Evolutionary conservation across 2,113 vertebrate genomes (phyloP).

Genomic region (Corythornis vintsioides): DNA sequence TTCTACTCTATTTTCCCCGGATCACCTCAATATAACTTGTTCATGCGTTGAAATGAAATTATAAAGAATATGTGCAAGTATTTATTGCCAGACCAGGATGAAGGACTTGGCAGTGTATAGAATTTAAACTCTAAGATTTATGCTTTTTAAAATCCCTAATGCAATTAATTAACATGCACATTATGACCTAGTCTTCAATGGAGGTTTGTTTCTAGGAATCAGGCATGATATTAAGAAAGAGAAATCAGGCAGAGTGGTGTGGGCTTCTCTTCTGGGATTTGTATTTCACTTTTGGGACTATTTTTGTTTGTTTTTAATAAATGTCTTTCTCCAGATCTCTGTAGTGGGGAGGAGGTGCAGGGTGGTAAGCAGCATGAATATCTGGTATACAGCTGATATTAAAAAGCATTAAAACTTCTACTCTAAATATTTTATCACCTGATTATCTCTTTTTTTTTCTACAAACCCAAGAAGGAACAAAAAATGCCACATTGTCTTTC

Average conservation of each 20-base stretch:
- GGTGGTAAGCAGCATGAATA: not conserved
- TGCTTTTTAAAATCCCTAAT: not conserved
- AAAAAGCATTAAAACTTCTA: not conserved
- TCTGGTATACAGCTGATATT: not conserved
- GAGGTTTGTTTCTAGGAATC: not conserved
- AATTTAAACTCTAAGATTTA: not conserved
- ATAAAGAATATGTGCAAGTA: not conserved
- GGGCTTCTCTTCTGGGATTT: not conserved
- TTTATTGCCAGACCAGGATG: not conserved
- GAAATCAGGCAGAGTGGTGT: not conserved
- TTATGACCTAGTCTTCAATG: not conserved
- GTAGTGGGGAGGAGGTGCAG: accelerated
- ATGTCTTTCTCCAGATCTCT: not conserved
- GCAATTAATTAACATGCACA: not conserved
- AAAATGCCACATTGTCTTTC: not conserved
- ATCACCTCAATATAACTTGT: not conserved
- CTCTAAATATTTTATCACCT: not conserved
- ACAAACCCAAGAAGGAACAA: not conserved
- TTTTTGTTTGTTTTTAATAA: not conserved
- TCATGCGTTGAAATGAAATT: not conserved
- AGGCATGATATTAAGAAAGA: not conserved
- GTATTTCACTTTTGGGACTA: not conserved
- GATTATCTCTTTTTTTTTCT: not conserved
- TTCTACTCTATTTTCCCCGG: not conserved
- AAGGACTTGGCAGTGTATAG: not conserved